Evolutionary conservation across 1,140 invertebrate genomes (phyloP), one percentile per base, ranked within the genome.

Genomic region (Neotoxoptera formosana): DNA sequence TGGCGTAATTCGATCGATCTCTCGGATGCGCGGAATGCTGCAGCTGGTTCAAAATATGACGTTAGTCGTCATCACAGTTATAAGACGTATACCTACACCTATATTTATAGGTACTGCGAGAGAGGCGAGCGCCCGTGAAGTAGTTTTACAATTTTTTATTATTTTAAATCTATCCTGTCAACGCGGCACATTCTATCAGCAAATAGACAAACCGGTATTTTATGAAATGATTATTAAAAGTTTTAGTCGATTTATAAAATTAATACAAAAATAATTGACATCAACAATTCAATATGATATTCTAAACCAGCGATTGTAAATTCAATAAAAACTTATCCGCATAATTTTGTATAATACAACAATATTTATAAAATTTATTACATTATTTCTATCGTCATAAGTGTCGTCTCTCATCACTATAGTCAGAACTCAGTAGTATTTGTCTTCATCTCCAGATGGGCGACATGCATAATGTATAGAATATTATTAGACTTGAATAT

Each of bases 91-190:
- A 20, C 6, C 14, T 76, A n/a, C 1, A 76, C 14, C n/a, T 76
- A 76, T 76, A n/a, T 53, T n/a, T 17, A n/a, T 17, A 17, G n/a
- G n/a, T n/a, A n/a, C n/a, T n/a, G n/a, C n/a, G 1, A 76, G 30
- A n/a, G n/a, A 14, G n/a, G 0, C 60, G 60, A n/a, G 4, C 14
- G n/a, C 1, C n/a, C 3, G 0, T n/a, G 6, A n/a, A n/a, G n/a
- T 76, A 11, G n/a, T 76, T 76, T n/a, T 76, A n/a, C 0, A 20
- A 4, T 30, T 60, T 17, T 14, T 60, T 60, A 8, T 56, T 25
- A 25, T 56, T 60, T 30, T 2, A 41, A 41, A 25, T 25, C 23
- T 8, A 7, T 56, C 23, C 7, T 56, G 53, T 30, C 4, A 30
- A 21, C 1, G 17, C n/a, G 17, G 6, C 0, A 76, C 3, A 76